phyloP scores from a whole-genome alignment of 2,113 vertebrate species.

The Hippotragus niger region DNA sequence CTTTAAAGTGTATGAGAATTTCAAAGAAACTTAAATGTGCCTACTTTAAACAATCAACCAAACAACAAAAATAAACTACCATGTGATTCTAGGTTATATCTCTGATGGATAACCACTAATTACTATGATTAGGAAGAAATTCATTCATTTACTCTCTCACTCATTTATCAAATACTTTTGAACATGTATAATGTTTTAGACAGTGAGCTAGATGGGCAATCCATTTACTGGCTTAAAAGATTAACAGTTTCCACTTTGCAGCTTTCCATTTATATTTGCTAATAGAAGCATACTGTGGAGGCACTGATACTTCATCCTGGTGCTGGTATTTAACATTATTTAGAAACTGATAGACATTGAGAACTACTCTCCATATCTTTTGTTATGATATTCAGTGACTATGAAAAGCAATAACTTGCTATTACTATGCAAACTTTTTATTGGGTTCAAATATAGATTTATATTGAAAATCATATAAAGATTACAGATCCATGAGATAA shows the following conservation, averaged over 20 bases:
- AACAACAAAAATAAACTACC: neutral
- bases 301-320: neutral
- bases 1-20: neutral
- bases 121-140: neutral
- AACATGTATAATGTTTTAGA: neutral
- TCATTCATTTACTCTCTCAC: conserved; percentile 7
- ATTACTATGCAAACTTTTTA: neutral
- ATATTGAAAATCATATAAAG: neutral
- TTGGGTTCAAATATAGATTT: neutral
- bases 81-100: neutral
- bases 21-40: neutral
- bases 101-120: neutral
- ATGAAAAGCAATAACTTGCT: neutral
- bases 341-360: neutral
- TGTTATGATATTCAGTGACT: neutral
- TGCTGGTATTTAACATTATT: neutral
- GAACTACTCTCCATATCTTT: neutral
- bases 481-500: neutral
- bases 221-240: neutral
- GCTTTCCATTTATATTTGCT: neutral
- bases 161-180: neutral
- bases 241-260: neutral
- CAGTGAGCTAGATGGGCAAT: neutral
- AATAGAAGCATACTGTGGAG: neutral
- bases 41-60: neutral